These are phyloP conservation scores for Aptenodytes patagonicus DNA, from an alignment of 2,113 vertebrate genomes.

Conservation along the genomic window DNA sequence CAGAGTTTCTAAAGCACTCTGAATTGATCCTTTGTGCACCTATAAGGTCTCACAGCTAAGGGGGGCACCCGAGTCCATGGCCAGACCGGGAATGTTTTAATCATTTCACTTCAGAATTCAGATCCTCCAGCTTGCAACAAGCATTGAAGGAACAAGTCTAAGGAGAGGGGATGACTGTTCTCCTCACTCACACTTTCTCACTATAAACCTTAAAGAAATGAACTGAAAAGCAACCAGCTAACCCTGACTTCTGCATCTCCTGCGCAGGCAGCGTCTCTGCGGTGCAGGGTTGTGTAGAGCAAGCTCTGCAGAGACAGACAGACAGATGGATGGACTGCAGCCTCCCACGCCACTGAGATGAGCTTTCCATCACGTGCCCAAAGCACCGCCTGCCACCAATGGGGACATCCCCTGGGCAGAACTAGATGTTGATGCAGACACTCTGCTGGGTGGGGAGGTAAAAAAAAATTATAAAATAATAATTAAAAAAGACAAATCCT, in stretches of 20 bases:
- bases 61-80: neutral
- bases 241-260: accelerated
- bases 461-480: neutral
- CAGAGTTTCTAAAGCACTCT: neutral
- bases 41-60: neutral
- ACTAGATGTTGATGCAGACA: neutral
- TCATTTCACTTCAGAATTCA: neutral
- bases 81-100: neutral
- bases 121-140: too few species aligned
- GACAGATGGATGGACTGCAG: neutral
- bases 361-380: neutral
- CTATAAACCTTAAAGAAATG: neutral
- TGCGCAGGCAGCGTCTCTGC: neutral
- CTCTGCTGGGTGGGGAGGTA: too few species aligned
- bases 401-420: neutral
- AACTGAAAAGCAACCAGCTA: neutral
- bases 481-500: neutral
- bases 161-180: neutral
- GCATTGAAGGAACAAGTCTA: too few species aligned
- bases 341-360: neutral
- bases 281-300: neutral
- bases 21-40: neutral
- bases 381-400: neutral
- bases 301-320: neutral
- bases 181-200: accelerated